Evolutionary conservation across 2,888 invertebrate genomes (phyloP), one percentile per base, ranked within the genome.

Genomic region (Trichacis sp.): DNA sequence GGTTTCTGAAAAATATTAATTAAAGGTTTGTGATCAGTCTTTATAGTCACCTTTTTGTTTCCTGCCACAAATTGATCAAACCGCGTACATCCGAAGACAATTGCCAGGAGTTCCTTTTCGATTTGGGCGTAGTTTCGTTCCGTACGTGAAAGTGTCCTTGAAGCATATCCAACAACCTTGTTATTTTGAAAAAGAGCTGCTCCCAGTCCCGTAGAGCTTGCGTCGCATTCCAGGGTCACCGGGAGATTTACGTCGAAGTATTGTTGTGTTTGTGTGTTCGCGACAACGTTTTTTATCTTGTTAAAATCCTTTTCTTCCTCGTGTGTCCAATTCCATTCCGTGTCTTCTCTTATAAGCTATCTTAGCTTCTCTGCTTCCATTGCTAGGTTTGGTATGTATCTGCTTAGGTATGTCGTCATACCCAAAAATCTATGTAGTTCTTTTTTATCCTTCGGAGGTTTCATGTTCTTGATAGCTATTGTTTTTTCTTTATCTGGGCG

Each of bases 91-190:
- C n/a, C n/a, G n/a, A n/a, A n/a, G n/a, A n/a, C n/a, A n/a, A n/a
- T n/a, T n/a, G n/a, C n/a, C n/a, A n/a, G n/a, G n/a, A n/a, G n/a
- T n/a, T n/a, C n/a, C n/a, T n/a, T n/a, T n/a, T n/a, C n/a, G n/a
- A n/a, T n/a, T n/a, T n/a, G n/a, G n/a, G n/a, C n/a, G n/a, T n/a
- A n/a, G n/a, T n/a, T 69, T 19, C 51, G 19, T 67, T 79, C 75
- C 0, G 70, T 61, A 18, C 50, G 12, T 5, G 74, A 74, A 19
- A 80, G 50, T 0, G 76, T 60, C 61, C 71, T 72, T 18, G 79
- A 78, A 4, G 78, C 80, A 68, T 77, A 83, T 4, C 72, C 76
- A 24, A 80, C 66, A 5, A 79, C 77, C 54, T 76, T 68, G 17
- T 72, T 71, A 18, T 81, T 70, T 68, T 81, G 80, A 2, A 79